Evolutionary conservation across 2,113 vertebrate genomes (phyloP).

Genomic region (Hyla sarda): DNA sequence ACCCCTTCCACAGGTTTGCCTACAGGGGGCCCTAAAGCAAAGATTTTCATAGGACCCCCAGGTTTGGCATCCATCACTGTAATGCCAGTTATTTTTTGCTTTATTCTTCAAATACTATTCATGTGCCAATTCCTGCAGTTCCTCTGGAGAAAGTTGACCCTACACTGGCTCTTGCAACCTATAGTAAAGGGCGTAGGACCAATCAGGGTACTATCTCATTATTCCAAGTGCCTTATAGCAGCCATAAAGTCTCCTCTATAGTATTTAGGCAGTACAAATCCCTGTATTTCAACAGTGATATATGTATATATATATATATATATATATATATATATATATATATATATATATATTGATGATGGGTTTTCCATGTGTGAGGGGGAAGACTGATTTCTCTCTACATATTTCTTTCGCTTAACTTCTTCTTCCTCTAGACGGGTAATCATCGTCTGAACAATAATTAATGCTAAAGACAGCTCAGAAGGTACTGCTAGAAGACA

Average conservation of each 20-base stretch:
- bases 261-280: no score
- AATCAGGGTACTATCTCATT: no score
- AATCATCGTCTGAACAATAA: background rate
- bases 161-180: background rate
- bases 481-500: background rate
- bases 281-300: no score
- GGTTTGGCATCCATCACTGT: background rate
- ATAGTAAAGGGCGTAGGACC: background rate
- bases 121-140: background rate
- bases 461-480: background rate
- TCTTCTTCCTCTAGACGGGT: background rate
- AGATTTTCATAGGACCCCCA: background rate
- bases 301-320: no score
- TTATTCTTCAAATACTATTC: background rate
- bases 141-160: background rate
- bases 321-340: no score
- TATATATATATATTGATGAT: no score
- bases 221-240: no score
- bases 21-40: background rate
- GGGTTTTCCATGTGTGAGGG: no score
- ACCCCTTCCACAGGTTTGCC: no score
- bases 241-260: no score
- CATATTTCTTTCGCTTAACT: no score
- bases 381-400: no score
- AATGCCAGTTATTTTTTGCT: background rate